These are phyloP conservation scores for Phymanthus crucifer DNA, from an alignment of 92 coral and sea anemone genomes.

Conservation along the genomic window DNA sequence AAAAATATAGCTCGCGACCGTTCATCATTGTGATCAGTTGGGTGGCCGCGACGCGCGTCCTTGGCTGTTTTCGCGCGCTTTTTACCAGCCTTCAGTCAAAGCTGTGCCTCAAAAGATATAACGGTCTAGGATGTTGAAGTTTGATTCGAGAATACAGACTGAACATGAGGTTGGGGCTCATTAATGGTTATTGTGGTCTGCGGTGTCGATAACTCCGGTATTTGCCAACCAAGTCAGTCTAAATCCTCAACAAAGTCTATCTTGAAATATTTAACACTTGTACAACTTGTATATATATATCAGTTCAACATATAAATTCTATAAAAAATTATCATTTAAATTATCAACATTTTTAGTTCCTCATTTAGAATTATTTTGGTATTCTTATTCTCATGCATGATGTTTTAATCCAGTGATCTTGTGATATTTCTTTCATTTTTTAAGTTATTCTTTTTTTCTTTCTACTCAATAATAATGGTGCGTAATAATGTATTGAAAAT, in stretches of 20 bases:
- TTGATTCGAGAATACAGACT: conserved; percentile 8
- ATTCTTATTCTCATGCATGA: not conserved
- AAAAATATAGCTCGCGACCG: too few species aligned
- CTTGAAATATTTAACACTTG: not conserved
- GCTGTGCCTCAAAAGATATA: conserved; percentile 7
- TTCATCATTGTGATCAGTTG: too few species aligned
- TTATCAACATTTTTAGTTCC: conserved; percentile 12
- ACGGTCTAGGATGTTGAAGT: conserved; percentile 22
- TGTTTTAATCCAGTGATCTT: not conserved
- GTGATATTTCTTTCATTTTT: not conserved
- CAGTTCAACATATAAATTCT: conserved; percentile 1
- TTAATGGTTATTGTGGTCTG: conserved; percentile 10
- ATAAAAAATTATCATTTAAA: not conserved
- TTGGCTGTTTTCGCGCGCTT: not conserved
- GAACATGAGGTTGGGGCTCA: conserved; percentile 24
- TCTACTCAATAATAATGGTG: conserved; percentile 20
- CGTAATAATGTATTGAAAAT: conserved; percentile 17
- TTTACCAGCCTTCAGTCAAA: not conserved
- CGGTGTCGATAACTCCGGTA: conserved; percentile 11
- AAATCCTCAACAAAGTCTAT: not conserved
- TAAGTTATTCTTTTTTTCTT: conserved; percentile 8
- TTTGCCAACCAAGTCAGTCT: conserved; percentile 18
- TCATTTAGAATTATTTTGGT: conserved; percentile 12
- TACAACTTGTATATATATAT: not conserved
- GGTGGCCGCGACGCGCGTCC: not conserved